These are phyloP conservation scores for Merluccius polli DNA, from an alignment of 2,797 vertebrate species.

Conservation along the genomic window DNA sequence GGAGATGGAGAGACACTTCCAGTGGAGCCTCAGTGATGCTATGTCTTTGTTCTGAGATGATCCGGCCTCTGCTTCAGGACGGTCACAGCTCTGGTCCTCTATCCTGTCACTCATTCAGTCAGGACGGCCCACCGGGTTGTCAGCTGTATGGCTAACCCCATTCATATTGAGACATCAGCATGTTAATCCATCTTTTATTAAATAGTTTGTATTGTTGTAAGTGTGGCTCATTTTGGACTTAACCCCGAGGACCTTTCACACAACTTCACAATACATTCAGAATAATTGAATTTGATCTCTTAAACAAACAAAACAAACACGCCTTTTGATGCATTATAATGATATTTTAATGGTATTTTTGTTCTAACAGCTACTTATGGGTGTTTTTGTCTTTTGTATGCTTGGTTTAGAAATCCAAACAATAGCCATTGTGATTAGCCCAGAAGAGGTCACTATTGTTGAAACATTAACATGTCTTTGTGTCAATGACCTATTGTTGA, in stretches of 20 bases:
- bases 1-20: slow-evolving; percentile 21
- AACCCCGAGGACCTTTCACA: neutral
- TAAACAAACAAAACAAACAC: neutral
- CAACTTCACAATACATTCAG: neutral
- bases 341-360: neutral
- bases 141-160: slow-evolving; percentile 18
- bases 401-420: neutral
- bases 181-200: slow-evolving; percentile 48
- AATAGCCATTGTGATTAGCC: neutral
- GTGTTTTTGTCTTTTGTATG: neutral
- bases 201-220: neutral
- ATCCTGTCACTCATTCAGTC: slow-evolving; percentile 36
- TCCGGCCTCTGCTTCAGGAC: slow-evolving; percentile 49
- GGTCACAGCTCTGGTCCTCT: slow-evolving; percentile 45
- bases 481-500: slow-evolving; percentile 26
- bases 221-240: neutral
- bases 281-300: neutral
- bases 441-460: slow-evolving; percentile 48
- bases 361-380: neutral
- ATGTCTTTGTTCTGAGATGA: slow-evolving; percentile 69
- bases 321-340: neutral
- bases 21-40: slow-evolving; percentile 34
- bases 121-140: slow-evolving; percentile 37
- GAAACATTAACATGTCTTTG: slow-evolving; percentile 16
- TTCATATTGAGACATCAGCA: slow-evolving; percentile 44